Evolutionary conservation across 2,797 vertebrate genomes (phyloP).

Genomic region (Telmatherina bonti): DNA sequence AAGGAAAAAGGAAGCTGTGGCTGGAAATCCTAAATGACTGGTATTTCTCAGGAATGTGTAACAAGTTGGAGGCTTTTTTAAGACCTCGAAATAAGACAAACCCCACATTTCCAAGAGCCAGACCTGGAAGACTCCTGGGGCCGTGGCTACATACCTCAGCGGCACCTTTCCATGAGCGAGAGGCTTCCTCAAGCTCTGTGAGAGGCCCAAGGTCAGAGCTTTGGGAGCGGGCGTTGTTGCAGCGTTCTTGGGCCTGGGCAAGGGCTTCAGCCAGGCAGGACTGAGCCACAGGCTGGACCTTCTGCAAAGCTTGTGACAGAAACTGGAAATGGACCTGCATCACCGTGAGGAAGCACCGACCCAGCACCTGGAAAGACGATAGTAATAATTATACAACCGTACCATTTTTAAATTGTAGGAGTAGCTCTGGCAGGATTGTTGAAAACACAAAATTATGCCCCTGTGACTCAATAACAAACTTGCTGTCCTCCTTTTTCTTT

Average conservation of each 20-base stretch:
- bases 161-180: slow-evolving; percentile 94
- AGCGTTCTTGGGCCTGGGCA: slow-evolving; percentile 93
- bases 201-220: slow-evolving; percentile 82
- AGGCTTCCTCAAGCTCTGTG: slow-evolving; percentile 92
- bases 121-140: slow-evolving; percentile 44
- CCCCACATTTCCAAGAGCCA: slow-evolving; percentile 31
- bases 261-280: slow-evolving; percentile 93
- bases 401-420: neutral
- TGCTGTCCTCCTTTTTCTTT: neutral
- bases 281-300: slow-evolving; percentile 97
- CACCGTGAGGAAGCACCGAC: slow-evolving; percentile 97
- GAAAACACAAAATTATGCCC: slow-evolving; percentile 17
- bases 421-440: neutral
- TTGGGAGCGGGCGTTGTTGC: slow-evolving; percentile 79
- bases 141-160: slow-evolving; percentile 87
- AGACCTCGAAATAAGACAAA: slow-evolving; percentile 45
- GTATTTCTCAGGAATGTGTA: slow-evolving; percentile 62
- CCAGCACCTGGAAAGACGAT: slow-evolving; percentile 88
- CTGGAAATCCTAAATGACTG: slow-evolving; percentile 51
- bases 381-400: slow-evolving; percentile 12
- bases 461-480: neutral
- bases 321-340: slow-evolving; percentile 99
- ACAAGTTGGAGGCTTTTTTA: slow-evolving; percentile 21
- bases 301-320: slow-evolving; percentile 96
- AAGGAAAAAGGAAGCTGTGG: slow-evolving; percentile 60